A percentile compares a stretch with the other conserved stretches of the same genome.
phyloP scores from a whole-genome alignment of 2,797 vertebrate genomes.

The Xenops minutus region DNA sequence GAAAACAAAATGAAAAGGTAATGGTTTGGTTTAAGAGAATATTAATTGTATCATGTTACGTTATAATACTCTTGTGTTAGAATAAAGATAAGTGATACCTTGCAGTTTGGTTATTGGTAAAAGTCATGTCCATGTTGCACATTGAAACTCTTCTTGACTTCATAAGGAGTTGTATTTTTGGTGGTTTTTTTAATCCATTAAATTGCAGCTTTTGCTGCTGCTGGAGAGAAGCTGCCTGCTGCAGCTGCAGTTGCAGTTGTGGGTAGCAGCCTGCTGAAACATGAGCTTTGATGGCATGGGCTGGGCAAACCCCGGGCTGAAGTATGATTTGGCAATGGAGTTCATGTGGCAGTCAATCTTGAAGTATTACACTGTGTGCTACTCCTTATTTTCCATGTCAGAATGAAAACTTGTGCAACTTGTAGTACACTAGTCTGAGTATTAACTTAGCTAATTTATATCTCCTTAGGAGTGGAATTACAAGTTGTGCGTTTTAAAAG shows the following conservation, averaged over 20 bases:
- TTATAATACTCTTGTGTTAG: neutral
- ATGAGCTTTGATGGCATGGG: neutral
- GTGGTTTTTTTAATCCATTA: neutral
- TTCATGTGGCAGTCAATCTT: neutral
- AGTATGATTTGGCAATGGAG: neutral
- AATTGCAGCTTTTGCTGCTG: neutral
- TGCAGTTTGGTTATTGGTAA: neutral
- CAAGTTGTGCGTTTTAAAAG: neutral
- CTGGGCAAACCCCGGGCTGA: neutral
- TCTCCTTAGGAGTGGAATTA: slow-evolving; percentile 10
- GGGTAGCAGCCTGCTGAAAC: neutral
- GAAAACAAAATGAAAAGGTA: slow-evolving; percentile 24
- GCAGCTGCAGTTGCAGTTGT: neutral
- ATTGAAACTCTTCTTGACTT: neutral
- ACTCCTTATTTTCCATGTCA: neutral
- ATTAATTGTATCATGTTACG: neutral
- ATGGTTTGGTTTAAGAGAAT: neutral
- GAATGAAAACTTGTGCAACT: neutral
- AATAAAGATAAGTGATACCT: neutral
- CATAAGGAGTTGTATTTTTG: neutral
- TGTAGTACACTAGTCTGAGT: neutral
- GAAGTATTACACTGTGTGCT: no score
- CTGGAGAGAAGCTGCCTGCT: neutral
- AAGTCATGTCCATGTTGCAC: neutral
- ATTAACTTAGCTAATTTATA: neutral